Evolutionary conservation across 2,888 invertebrate species (phyloP).

Genomic region (Euplagia quadripunctaria): DNA sequence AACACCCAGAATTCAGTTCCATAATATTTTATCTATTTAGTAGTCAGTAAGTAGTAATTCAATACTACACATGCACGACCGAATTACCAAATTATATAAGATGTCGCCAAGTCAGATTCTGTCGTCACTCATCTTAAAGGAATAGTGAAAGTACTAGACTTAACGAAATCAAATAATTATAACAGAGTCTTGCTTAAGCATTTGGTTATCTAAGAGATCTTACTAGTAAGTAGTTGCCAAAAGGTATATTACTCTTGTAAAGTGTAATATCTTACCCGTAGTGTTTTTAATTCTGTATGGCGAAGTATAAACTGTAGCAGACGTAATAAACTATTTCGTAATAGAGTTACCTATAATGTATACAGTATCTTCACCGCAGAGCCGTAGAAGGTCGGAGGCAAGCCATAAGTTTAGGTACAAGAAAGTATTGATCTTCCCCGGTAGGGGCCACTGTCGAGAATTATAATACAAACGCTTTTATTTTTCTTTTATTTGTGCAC

Average conservation of each 20-base stretch:
- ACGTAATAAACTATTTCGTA: constrained; percentile 26
- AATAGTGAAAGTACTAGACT: not conserved
- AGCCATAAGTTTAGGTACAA: constrained; percentile 56
- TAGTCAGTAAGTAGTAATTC: too few species aligned
- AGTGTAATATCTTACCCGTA: not conserved
- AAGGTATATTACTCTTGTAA: not conserved
- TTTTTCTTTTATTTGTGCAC: constrained; percentile 28
- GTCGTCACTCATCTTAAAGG: not conserved
- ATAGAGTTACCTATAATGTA: constrained; percentile 7
- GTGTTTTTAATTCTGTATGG: constrained; percentile 18
- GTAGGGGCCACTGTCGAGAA: constrained; percentile 33
- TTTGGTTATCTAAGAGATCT: not conserved
- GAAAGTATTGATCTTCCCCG: constrained; percentile 58
- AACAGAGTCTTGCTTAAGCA: not conserved
- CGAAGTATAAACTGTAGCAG: constrained; percentile 22
- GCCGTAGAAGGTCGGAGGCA: constrained; percentile 48
- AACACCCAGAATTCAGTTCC: not conserved
- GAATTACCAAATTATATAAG: too few species aligned
- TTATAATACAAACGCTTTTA: constrained; percentile 49
- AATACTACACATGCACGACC: too few species aligned
- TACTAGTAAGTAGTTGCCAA: not conserved
- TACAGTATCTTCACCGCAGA: constrained; percentile 30
- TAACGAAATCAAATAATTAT: not conserved
- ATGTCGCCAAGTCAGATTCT: not conserved
- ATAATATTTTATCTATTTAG: too few species aligned